These are phyloP conservation scores for Mythimna loreyi DNA, from an alignment of 2,888 invertebrate genomes.

Conservation along the genomic window DNA sequence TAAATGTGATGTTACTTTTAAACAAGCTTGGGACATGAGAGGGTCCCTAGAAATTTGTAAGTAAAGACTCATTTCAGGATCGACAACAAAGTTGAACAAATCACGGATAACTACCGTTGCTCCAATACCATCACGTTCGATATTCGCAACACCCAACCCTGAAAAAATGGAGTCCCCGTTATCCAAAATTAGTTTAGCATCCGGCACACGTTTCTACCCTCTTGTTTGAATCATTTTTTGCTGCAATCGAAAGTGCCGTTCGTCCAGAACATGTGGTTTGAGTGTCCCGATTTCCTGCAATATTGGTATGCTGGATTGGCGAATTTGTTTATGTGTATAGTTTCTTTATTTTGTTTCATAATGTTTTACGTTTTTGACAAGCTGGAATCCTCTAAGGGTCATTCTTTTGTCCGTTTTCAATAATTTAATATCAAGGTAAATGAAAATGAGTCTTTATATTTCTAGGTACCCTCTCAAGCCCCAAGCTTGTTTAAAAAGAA, in stretches of 20 bases:
- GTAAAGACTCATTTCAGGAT: background rate
- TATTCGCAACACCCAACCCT: conserved; percentile 39
- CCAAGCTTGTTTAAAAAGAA: too few species aligned
- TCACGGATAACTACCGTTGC: conserved; percentile 23
- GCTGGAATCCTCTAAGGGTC: background rate
- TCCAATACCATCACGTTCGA: conserved; percentile 7
- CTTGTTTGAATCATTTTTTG: conserved; percentile 68
- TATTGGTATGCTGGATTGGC: conserved; percentile 45
- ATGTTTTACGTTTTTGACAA: background rate
- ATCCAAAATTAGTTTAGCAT: conserved; percentile 76
- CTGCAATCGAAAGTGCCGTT: conserved; percentile 67
- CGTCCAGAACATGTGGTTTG: conserved; percentile 59
- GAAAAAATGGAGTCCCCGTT: conserved; percentile 72
- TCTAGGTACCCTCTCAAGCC: too few species aligned
- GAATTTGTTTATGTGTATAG: conserved; percentile 1
- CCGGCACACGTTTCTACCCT: conserved; percentile 73
- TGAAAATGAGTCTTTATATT: too few species aligned
- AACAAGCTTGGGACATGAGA: background rate
- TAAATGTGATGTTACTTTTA: background rate
- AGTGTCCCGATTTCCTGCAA: conserved; percentile 32
- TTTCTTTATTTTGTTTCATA: background rate
- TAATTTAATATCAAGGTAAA: background rate
- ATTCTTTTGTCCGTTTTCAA: background rate
- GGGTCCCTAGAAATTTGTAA: background rate
- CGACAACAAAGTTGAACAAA: background rate